Percentiles rank a stretch among this genome's conserved stretches.
Conservation (phyloP, 2,888 invertebrate genomes). For the Andrena camellia region DNA sequence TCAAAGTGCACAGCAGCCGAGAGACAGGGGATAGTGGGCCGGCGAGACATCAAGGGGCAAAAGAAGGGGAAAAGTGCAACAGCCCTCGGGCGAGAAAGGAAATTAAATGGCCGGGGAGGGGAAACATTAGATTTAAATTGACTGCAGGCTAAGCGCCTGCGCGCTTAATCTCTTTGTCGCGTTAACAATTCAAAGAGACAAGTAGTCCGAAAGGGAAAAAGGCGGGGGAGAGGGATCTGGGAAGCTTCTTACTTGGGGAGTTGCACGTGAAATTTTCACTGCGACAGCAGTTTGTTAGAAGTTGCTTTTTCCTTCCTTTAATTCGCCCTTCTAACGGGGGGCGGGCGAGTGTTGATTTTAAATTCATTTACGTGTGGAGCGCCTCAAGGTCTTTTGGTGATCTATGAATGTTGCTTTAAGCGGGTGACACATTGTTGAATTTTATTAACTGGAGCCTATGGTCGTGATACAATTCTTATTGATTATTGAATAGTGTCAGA, state of each 20-base stretch:
- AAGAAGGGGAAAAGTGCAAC: no score
- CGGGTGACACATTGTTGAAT: no score
- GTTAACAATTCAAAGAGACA: slow-evolving; percentile 42
- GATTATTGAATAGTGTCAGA: no score
- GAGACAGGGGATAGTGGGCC: no score
- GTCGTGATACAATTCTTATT: no score
- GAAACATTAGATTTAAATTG: slow-evolving; percentile 69
- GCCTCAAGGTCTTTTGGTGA: background rate
- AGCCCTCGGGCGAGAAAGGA: background rate
- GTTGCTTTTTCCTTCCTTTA: background rate
- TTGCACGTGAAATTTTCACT: slow-evolving; percentile 37
- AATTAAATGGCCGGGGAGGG: slow-evolving; percentile 21
- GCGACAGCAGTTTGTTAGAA: slow-evolving; percentile 29
- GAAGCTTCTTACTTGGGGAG: background rate
- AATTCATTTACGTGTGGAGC: background rate
- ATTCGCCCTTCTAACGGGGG: background rate
- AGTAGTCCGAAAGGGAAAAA: background rate
- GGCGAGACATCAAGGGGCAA: no score
- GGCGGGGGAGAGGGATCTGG: background rate
- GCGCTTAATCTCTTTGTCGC: slow-evolving; percentile 47
- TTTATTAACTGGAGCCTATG: no score
- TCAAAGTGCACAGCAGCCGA: no score
- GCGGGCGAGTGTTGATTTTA: background rate
- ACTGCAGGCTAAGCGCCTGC: slow-evolving; percentile 65
- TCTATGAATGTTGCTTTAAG: background rate